These are phyloP conservation scores for Dryocosmus kuriphilus DNA, from an alignment of 2,888 invertebrate genomes.

Conservation along the genomic window DNA sequence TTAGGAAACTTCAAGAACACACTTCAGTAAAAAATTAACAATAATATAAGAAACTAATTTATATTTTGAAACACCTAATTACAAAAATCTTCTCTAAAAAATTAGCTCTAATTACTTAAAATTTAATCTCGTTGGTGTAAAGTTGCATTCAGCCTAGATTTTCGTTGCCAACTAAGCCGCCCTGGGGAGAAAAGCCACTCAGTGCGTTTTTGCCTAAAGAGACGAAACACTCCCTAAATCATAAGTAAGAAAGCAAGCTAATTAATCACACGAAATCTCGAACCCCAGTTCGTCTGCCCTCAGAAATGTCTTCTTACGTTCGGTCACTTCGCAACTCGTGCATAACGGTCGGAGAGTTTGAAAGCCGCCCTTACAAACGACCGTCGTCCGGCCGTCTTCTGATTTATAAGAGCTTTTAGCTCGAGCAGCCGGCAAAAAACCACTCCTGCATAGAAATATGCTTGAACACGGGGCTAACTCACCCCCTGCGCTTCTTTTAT, in stretches of 20 bases:
- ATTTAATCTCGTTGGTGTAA: background rate
- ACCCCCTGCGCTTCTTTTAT: conserved; percentile 49
- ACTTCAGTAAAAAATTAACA: too few species aligned
- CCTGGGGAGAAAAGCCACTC: background rate
- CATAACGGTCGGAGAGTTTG: conserved; percentile 55
- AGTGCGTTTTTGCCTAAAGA: background rate
- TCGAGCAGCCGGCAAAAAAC: conserved; percentile 66
- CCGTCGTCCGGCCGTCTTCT: conserved; percentile 69
- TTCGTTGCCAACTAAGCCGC: background rate
- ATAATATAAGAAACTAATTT: too few species aligned
- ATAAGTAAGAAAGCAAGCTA: conserved; percentile 59
- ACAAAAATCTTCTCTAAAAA: background rate
- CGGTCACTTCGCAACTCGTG: conserved; percentile 48
- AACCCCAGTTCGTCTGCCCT: conserved; percentile 52
- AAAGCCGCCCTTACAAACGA: conserved; percentile 71
- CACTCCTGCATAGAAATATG: conserved; percentile 63
- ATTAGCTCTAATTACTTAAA: background rate
- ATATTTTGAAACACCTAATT: too few species aligned
- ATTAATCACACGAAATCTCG: conserved; percentile 59
- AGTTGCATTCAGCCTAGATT: background rate
- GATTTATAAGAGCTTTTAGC: conserved; percentile 78
- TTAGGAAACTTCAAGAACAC: too few species aligned
- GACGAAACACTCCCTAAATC: conserved; percentile 29
- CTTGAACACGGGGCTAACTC: conserved; percentile 54
- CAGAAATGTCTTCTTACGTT: conserved; percentile 51